A percentile compares a stretch with the other conserved stretches of the same genome.
phyloP scores from a whole-genome alignment of 2,797 vertebrate species.

The Clamator glandarius region DNA sequence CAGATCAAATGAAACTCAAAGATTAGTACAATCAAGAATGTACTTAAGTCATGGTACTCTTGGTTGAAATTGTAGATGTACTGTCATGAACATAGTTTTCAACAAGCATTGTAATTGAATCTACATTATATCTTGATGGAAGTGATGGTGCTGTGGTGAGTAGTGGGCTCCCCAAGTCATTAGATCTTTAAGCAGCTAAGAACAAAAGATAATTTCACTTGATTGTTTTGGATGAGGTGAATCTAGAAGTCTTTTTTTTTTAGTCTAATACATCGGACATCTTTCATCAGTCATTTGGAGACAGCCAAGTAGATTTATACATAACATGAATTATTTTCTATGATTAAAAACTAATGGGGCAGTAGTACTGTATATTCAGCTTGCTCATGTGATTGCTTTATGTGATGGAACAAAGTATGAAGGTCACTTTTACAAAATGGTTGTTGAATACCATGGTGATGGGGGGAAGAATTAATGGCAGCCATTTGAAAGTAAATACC shows the following conservation, averaged over 20 bases:
- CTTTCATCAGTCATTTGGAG: background rate
- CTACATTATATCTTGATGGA: background rate
- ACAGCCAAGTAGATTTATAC: background rate
- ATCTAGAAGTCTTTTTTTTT: background rate
- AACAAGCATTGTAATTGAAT: background rate
- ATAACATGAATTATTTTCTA: background rate
- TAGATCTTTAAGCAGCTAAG: background rate
- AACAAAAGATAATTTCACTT: background rate
- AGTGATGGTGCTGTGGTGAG: background rate
- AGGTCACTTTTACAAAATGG: background rate
- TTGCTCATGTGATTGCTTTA: background rate
- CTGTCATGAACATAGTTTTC: background rate
- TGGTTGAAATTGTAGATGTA: background rate
- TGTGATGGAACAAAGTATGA: background rate
- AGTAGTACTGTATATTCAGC: background rate
- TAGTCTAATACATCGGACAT: background rate
- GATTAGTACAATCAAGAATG: background rate
- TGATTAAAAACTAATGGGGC: background rate
- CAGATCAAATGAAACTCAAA: background rate
- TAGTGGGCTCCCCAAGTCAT: background rate
- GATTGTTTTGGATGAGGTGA: background rate
- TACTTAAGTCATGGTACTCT: background rate
- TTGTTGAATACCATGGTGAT: background rate
- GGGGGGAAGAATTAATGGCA: background rate
- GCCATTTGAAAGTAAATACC: background rate